Evolutionary conservation across 2,797 vertebrate genomes (phyloP).

Genomic region (Vireo griseus): DNA sequence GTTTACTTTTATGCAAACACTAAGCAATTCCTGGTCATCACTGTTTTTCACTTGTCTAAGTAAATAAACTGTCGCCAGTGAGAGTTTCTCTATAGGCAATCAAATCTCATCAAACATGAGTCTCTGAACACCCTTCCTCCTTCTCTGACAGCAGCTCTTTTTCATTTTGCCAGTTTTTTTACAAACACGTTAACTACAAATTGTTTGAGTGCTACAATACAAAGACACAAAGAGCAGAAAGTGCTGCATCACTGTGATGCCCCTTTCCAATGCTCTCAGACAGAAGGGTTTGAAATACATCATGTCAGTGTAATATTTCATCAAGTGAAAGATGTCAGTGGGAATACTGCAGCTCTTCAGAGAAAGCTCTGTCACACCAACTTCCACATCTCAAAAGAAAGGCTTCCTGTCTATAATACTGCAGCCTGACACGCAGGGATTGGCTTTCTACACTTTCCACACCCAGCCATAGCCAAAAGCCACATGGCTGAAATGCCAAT

Average conservation of each 20-base stretch:
- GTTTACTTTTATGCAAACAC: background rate
- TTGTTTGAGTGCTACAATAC: background rate
- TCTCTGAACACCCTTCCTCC: background rate
- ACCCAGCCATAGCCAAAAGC: background rate
- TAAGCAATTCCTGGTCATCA: background rate
- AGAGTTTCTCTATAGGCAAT: background rate
- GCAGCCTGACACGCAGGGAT: background rate
- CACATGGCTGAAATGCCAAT: background rate
- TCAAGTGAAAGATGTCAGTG: background rate
- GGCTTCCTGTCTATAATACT: background rate
- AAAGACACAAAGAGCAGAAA: background rate
- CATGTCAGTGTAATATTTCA: background rate
- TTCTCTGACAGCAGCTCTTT: background rate
- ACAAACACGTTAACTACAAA: background rate
- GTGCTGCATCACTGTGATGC: fast-evolving
- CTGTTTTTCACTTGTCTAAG: background rate
- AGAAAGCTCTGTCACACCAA: background rate
- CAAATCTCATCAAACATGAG: background rate
- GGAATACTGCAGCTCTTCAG: background rate
- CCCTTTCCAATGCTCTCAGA: background rate
- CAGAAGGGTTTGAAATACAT: background rate
- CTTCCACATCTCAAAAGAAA: background rate
- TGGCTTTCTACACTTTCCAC: background rate
- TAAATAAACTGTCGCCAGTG: background rate
- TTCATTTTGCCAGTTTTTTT: background rate